phyloP scores from a whole-genome alignment of 2,888 invertebrate genomes.

The Caenorhabditis plicata region DNA sequence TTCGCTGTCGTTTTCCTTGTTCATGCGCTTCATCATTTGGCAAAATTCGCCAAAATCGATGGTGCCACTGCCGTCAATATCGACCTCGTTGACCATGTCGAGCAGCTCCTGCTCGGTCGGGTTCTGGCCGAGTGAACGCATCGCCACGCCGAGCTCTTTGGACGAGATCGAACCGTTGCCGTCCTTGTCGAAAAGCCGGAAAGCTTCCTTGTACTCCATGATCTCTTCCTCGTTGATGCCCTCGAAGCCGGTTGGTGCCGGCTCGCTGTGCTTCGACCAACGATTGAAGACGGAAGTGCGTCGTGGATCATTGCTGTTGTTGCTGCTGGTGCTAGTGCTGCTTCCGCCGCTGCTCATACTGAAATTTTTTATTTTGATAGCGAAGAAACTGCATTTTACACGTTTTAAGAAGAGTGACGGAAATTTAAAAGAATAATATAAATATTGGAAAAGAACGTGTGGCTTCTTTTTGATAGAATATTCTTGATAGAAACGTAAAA shows the following conservation, averaged over 20 bases:
- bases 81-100: slow-evolving; percentile 66
- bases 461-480: too few relatives aligned
- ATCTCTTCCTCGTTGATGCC: slow-evolving; percentile 65
- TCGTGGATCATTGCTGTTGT: slow-evolving; percentile 52
- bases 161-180: slow-evolving; percentile 66
- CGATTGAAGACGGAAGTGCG: slow-evolving; percentile 63
- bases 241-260: slow-evolving; percentile 49
- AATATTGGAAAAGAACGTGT: too few relatives aligned
- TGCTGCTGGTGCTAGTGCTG: too few relatives aligned
- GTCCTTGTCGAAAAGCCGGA: slow-evolving; percentile 66
- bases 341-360: too few relatives aligned
- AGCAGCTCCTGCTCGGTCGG: slow-evolving; percentile 67
- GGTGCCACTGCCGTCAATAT: slow-evolving; percentile 63
- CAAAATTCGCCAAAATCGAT: slow-evolving; percentile 66
- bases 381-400: too few relatives aligned
- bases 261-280: slow-evolving; percentile 57
- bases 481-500: too few relatives aligned
- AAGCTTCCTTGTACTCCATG: slow-evolving; percentile 65
- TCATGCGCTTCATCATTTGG: slow-evolving; percentile 66
- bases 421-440: too few relatives aligned
- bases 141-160: slow-evolving; percentile 67
- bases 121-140: slow-evolving; percentile 67
- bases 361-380: too few relatives aligned
- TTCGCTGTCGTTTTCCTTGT: slow-evolving; percentile 65
- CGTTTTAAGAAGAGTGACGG: too few relatives aligned